Evolutionary conservation across 2,888 invertebrate genomes (phyloP), one percentile per base, ranked within the genome.

Genomic region (Lepetodrilus schrolli): DNA sequence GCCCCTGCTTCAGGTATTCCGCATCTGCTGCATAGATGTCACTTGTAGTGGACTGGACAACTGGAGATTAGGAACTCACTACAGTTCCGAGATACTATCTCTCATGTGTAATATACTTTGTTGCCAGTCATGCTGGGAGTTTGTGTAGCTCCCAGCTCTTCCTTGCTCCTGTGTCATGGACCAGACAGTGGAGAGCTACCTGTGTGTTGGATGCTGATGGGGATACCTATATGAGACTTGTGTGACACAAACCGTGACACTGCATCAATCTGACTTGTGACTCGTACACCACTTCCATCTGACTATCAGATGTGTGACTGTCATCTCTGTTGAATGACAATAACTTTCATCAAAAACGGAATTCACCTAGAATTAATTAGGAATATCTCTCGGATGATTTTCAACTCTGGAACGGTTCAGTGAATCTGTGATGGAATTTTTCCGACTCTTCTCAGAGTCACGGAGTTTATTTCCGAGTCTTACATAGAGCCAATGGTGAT

Each of bases 401-500:
- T 2, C 10, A 23, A 20, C 7, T 20, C 13, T 17, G 21, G 21
- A 13, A 50, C 21, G 1, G 50, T 50, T 50, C 21, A 23, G 26
- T 58, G 26, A 30, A 30, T 26, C 21, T 58, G 13, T 4, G 10
- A 30, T 10, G 43, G 17, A 17, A 13, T 43, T 21, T 51, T 30
- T 17, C 20, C 21, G 50, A 21, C 1, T 50, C 10, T 58, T 26
- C 30, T 8, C n/a, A 30, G 26, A 26, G 8, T n/a, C n/a, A 10
- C 2, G n/a, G 8, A 26, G 4, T 23, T n/a, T 13, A 34, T 68
- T 47, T 23, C 68, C 47, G 26, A 23, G 26, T n/a, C 20, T 13
- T 68, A 47, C 68, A 43, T 23, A 47, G 72, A 75, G 51, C 79
- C 72, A 48, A 75, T 79, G 79, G 83, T 79, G 77, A 86, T 86